phyloP scores from a whole-genome alignment of 2,113 vertebrate species.

The Thermophis baileyi region DNA sequence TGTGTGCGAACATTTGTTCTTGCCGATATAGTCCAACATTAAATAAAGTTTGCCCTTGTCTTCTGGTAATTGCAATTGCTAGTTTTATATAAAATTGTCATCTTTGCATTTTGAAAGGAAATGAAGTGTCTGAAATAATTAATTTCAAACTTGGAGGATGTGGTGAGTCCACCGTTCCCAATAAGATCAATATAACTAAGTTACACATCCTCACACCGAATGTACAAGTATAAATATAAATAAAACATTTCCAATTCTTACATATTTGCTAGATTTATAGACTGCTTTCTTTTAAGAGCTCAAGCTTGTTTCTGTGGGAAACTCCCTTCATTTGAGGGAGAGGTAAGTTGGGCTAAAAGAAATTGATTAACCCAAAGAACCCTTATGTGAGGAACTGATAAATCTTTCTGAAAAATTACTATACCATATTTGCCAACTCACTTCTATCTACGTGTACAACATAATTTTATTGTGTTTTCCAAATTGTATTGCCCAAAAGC shows the following conservation, averaged over 20 bases:
- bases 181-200: background rate
- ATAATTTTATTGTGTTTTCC: background rate
- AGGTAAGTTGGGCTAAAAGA: background rate
- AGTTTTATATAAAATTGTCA: background rate
- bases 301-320: background rate
- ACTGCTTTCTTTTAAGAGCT: background rate
- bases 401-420: background rate
- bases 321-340: background rate
- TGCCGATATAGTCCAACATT: background rate
- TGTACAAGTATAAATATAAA: background rate
- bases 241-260: background rate
- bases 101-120: background rate
- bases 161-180: background rate
- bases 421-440: background rate
- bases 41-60: background rate
- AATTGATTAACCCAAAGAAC: background rate
- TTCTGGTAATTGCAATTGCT: background rate
- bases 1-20: background rate
- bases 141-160: background rate
- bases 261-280: background rate
- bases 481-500: background rate
- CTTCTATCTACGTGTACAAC: background rate
- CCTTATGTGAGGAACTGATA: too few species aligned
- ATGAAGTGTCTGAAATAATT: background rate
- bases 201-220: background rate